A percentile compares a stretch with the other conserved stretches of the same genome.
Evolutionary conservation across 2,888 invertebrate genomes (phyloP).

Genomic region (Ophraella communa): DNA sequence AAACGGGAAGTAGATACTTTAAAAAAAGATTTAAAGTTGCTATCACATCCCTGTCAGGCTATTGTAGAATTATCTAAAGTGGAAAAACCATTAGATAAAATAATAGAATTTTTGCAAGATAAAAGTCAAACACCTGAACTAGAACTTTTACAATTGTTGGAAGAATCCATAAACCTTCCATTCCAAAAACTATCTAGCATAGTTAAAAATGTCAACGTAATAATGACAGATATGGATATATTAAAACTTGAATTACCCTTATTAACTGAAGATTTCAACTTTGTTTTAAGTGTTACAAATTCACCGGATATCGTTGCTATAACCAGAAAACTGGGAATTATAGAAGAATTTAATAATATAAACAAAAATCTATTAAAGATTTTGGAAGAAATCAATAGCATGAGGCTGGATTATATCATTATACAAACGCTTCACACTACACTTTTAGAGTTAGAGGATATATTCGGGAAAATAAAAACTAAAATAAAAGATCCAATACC

Average conservation of each 20-base stretch:
- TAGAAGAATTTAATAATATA: conserved; percentile 15
- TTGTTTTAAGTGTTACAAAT: conserved; percentile 28
- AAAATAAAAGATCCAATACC: conserved; percentile 22
- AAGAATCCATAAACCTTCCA: conserved; percentile 23
- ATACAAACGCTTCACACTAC: conserved; percentile 33
- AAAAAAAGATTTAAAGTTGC: conserved; percentile 22
- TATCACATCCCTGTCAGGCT: conserved; percentile 24
- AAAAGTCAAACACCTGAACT: not conserved
- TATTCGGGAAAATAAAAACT: not conserved
- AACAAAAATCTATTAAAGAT: conserved; percentile 11
- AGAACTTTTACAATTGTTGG: conserved; percentile 28
- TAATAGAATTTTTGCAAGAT: conserved; percentile 23
- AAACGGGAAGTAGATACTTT: conserved; percentile 28
- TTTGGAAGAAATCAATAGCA: conserved; percentile 40
- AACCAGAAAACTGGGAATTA: conserved; percentile 26
- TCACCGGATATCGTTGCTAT: conserved; percentile 30
- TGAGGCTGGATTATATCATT: conserved; percentile 42
- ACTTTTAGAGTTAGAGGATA: conserved; percentile 19
- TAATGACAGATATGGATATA: conserved; percentile 38
- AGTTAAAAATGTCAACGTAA: conserved; percentile 35
- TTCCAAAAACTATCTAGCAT: conserved; percentile 32
- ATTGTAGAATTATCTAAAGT: conserved; percentile 19
- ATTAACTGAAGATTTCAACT: conserved; percentile 32
- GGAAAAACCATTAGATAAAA: conserved; percentile 21
- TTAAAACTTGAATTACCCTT: conserved; percentile 38